Base-by-base conservation (phyloP, 2,113 vertebrate species). In the Engraulis encrasicolus region DNA sequence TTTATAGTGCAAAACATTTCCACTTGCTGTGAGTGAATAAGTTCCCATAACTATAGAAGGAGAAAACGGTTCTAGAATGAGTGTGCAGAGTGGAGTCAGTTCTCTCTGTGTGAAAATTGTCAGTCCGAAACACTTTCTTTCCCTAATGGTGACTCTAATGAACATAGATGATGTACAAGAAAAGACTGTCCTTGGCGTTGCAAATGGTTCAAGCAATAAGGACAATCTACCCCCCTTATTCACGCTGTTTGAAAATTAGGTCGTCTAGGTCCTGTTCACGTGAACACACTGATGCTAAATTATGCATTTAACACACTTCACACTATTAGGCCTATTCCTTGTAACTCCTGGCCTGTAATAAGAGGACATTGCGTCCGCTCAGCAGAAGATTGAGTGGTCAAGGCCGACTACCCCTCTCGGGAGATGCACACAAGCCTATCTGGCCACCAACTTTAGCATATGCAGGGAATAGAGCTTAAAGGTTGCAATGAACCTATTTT, bases 101-200 rank as follows among this genome's bases (percentile, higher is more conserved):
- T 87, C 34, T 82, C 83, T 86, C 48, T 71, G 78, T 3, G 7
- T 81, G 14, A 82, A 45, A n/a, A 9, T 66, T 85, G 82, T 50
- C n/a, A 81, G 84, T 86, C 85, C 71, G 78, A 34, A 34, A 80
- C 85, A 87, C 88, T 82, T 89, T 87, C 49, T 7, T 80, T 58
- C 71, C 48, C 78, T 91, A 91, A 90, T 87, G 83, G 85, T 80
- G 82, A 78, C 77, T n/a, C 90, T 93, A 91, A 93, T 93, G 89
- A 93, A 92, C 91, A 92, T 77, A 88, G 89, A 92, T 87, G 88
- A 90, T 83, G 82, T 85, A 86, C 48, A 71, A 5, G n/a, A 78
- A 86, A 86, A 83, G 83, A 88, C 81, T 87, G 81, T 77, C 90
- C 87, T 58, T 79, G 85, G 87, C 15, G 31, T 74, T 34, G 66